Conservation (phyloP, 2,797 vertebrate genomes). For the Babyrousa celebensis region DNA sequence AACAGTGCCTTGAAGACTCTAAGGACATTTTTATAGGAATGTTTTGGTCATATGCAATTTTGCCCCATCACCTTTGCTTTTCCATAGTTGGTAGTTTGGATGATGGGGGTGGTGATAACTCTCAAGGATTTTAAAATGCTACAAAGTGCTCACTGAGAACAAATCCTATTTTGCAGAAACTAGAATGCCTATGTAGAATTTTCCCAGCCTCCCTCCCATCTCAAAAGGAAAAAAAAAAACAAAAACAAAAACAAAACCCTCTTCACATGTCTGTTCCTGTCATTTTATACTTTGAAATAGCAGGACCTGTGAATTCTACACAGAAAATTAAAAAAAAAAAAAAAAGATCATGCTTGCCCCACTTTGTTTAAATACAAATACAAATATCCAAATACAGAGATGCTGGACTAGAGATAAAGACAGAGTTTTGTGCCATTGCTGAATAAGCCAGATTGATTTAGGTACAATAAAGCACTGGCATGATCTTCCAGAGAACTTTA, state of each 20-base stretch:
- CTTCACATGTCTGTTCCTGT: background rate
- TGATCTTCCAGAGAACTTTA: conserved; percentile 9
- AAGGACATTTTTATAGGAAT: background rate
- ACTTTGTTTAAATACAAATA: background rate
- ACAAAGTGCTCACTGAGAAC: background rate
- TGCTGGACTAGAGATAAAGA: background rate
- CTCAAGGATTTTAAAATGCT: background rate
- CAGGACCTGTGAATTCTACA: background rate
- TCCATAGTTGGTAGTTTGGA: background rate
- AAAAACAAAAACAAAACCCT: background rate
- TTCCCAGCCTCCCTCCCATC: background rate
- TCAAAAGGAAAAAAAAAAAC: background rate
- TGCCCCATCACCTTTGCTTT: background rate
- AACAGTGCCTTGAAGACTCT: background rate
- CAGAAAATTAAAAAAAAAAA: background rate
- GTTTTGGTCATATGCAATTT: conserved; percentile 1
- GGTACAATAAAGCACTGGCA: background rate
- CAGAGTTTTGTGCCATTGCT: background rate
- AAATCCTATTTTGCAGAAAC: background rate
- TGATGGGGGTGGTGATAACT: background rate
- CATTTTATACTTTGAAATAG: conserved; percentile 24
- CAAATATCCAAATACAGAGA: background rate
- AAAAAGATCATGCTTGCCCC: background rate
- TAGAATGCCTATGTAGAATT: background rate
- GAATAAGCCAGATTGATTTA: background rate